phyloP scores from a whole-genome alignment of 2,113 vertebrate species.

The Pelobates fuscus region DNA sequence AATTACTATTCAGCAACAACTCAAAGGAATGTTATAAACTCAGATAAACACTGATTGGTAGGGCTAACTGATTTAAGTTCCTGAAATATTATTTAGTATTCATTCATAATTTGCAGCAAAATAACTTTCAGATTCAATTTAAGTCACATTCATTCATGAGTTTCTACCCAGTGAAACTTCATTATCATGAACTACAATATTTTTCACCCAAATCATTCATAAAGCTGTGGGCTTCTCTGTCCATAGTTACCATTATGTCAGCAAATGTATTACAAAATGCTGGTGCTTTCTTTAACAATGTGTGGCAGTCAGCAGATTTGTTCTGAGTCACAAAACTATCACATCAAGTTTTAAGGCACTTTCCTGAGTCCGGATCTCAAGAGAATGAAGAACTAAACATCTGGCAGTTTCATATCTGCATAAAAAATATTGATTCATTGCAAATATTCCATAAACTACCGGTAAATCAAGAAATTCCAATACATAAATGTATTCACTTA shows the following conservation, averaged over 20 bases:
- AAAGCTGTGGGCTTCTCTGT: constrained; percentile 8
- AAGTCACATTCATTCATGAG: constrained; percentile 1
- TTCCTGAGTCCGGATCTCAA: constrained; percentile 11
- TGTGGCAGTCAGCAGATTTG: constrained; percentile 11
- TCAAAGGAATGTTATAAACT: too few relatives aligned
- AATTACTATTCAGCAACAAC: too few relatives aligned
- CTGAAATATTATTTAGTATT: background rate
- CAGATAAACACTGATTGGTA: too few relatives aligned
- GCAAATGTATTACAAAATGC: background rate
- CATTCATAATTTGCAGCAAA: background rate
- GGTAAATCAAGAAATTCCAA: too few relatives aligned
- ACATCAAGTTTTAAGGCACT: constrained; percentile 2
- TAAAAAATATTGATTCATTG: too few relatives aligned
- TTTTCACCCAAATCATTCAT: constrained; percentile 17
- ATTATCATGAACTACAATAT: background rate
- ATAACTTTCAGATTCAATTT: background rate
- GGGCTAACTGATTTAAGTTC: background rate
- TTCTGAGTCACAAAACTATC: constrained; percentile 24
- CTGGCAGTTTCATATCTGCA: constrained; percentile 32
- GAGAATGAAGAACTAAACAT: constrained; percentile 1
- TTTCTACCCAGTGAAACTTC: background rate
- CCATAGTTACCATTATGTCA: background rate
- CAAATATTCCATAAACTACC: too few relatives aligned
- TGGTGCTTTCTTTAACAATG: background rate
- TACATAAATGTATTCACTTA: too few relatives aligned